These are phyloP conservation scores for Lindbergichthys nudifrons DNA, from an alignment of 2,797 vertebrate genomes.

Conservation along the genomic window DNA sequence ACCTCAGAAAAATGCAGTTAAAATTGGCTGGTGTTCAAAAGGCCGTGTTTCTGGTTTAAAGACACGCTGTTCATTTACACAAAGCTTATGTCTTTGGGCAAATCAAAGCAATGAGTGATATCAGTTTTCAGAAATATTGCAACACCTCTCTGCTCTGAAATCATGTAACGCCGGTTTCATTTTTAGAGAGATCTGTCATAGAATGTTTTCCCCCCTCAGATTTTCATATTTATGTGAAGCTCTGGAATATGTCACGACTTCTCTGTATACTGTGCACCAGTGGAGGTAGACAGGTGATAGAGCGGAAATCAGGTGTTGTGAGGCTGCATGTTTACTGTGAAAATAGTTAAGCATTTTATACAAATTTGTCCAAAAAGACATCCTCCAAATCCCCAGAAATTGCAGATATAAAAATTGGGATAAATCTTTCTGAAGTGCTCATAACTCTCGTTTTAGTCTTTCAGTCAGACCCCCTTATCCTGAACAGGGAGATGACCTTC, in stretches of 20 bases:
- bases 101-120: conserved; percentile 49
- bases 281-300: conserved; percentile 34
- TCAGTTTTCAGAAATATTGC: conserved; percentile 53
- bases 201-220: conserved; percentile 26
- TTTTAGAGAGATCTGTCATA: conserved; percentile 46
- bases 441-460: conserved; percentile 4
- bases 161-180: conserved; percentile 43
- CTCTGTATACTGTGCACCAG: conserved; percentile 21
- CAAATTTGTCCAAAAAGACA: not conserved
- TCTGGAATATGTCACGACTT: conserved; percentile 53
- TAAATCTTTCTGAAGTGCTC: conserved; percentile 14
- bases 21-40: conserved; percentile 54
- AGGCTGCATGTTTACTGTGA: conserved; percentile 1
- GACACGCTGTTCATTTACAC: conserved; percentile 58
- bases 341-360: not conserved
- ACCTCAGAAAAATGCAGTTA: conserved; percentile 60
- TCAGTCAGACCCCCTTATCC: not conserved
- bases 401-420: conserved; percentile 22
- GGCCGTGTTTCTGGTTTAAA: conserved; percentile 48
- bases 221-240: conserved; percentile 56
- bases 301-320: conserved; percentile 11
- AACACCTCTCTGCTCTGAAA: conserved; percentile 46
- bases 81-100: conserved; percentile 62
- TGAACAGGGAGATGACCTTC: conserved; percentile 22
- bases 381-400: not conserved